Evolutionary conservation across 2,797 vertebrate genomes (phyloP), one percentile per base, ranked within the genome.

Genomic region (Arrhamphus sclerolepis): DNA sequence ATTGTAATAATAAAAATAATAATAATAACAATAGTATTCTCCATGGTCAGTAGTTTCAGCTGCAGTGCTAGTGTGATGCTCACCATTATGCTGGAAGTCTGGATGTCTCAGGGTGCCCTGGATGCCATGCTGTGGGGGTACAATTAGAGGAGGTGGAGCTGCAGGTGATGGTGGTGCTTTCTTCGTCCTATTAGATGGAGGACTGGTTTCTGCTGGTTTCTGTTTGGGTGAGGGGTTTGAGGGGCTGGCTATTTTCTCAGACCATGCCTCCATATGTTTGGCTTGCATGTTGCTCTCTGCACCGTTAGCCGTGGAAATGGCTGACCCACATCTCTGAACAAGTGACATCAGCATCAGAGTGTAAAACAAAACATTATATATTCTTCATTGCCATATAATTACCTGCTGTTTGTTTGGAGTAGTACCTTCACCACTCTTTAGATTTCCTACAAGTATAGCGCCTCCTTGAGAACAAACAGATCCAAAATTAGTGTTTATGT

Each of bases 41-140:
- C n/a, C n/a, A n/a, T n/a, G n/a, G n/a, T n/a, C n/a, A n/a, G n/a
- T n/a, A n/a, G n/a, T n/a, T n/a, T n/a, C n/a, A n/a, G n/a, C n/a
- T n/a, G n/a, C n/a, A 26, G 2, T 26, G 24, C 3, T 26, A 6
- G 24, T 26, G 24, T 26, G 24, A 26, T 34, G 14, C 76, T 79
- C 70, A 89, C 88, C 88, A 8, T 90, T 90, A 50, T 90, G 88
- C 18, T 89, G 88, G 74, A 90, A 90, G 63, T 90, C 85, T 0
- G 87, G 55, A 50, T 81, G 69, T 46, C 87, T 73, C 78, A 90
- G 38, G 0, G 53, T 77, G 13, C 88, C 88, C 1, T 81, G 81
- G 73, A 90, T 80, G 6, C 80, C 41, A 38, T 87, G 78, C 41
- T 50, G 74, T 0, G 67, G 63, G 1, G 56, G 58, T 0, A 56